Evolutionary conservation across 2,797 vertebrate species (phyloP).

Genomic region (Molothrus ater): DNA sequence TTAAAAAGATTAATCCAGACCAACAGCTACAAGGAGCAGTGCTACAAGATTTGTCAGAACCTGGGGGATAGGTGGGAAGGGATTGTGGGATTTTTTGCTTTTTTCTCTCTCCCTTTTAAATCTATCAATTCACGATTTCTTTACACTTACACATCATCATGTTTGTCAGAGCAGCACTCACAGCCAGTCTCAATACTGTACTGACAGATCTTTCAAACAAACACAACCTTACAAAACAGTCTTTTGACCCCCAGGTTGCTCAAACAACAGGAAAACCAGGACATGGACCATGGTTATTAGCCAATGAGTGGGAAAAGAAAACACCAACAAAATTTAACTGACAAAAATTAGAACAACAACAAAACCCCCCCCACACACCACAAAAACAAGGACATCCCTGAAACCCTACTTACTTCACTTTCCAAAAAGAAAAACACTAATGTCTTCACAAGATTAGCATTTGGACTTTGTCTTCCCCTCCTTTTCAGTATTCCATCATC

Average conservation of each 20-base stretch:
- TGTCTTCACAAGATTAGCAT: conserved; percentile 97
- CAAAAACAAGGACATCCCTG: neutral
- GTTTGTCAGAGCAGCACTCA: neutral
- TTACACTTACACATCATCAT: neutral
- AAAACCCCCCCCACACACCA: neutral
- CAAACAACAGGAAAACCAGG: conserved; percentile 31
- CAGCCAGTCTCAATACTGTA: neutral
- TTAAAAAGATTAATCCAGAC: neutral
- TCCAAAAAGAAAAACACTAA: conserved; percentile 98
- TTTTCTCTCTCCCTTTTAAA: neutral
- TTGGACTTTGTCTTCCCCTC: conserved; percentile 94
- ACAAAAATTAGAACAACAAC: neutral
- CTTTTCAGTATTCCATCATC: conserved; percentile 96
- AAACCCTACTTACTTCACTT: conserved; percentile 87
- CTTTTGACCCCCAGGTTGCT: neutral
- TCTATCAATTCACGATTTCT: neutral
- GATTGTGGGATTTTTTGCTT: accelerated
- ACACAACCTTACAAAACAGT: neutral
- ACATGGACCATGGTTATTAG: conserved; percentile 63
- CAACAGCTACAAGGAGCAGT: neutral
- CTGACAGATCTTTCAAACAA: neutral
- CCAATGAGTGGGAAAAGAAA: neutral
- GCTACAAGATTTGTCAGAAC: neutral
- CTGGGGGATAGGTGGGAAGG: neutral
- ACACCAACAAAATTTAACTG: neutral